phyloP scores from a whole-genome alignment of 2,797 vertebrate species.

The Streptopelia turtur region DNA sequence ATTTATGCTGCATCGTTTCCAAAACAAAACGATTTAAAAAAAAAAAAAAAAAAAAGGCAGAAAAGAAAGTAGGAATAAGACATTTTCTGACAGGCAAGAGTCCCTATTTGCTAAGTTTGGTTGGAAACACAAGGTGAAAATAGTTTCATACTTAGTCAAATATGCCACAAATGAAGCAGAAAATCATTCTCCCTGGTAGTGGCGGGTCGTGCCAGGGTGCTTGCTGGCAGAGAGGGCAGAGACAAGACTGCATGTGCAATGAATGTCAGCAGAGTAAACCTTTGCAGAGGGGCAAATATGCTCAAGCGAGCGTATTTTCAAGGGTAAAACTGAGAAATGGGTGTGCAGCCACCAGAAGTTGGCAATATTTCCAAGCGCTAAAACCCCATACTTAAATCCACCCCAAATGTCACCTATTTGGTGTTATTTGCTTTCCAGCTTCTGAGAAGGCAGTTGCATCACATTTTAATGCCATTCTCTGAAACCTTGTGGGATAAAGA shows the following conservation, averaged over 20 bases:
- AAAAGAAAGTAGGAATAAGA: constrained; percentile 13
- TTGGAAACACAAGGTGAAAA: not conserved
- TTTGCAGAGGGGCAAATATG: not conserved
- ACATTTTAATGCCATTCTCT: not conserved
- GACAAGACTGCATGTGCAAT: not conserved
- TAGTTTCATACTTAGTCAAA: constrained; percentile 14
- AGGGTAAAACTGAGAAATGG: not conserved
- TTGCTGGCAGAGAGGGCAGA: not conserved
- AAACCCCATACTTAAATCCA: not conserved
- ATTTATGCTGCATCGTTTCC: not conserved
- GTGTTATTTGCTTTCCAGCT: not conserved
- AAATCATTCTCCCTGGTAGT: constrained; percentile 20
- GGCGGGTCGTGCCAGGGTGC: not conserved
- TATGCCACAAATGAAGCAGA: constrained; percentile 42
- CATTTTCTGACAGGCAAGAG: not conserved
- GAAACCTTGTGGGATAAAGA: not conserved
- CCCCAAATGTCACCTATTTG: not conserved
- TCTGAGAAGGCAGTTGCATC: not conserved
- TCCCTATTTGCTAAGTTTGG: not conserved
- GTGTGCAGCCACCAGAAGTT: not conserved
- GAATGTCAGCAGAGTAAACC: not conserved
- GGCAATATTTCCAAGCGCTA: not conserved
- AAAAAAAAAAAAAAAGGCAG: not conserved
- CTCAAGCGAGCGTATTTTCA: not conserved
- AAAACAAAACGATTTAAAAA: not conserved